Evolutionary conservation across 2,113 vertebrate species (phyloP).

Genomic region (Rutilus rutilus): DNA sequence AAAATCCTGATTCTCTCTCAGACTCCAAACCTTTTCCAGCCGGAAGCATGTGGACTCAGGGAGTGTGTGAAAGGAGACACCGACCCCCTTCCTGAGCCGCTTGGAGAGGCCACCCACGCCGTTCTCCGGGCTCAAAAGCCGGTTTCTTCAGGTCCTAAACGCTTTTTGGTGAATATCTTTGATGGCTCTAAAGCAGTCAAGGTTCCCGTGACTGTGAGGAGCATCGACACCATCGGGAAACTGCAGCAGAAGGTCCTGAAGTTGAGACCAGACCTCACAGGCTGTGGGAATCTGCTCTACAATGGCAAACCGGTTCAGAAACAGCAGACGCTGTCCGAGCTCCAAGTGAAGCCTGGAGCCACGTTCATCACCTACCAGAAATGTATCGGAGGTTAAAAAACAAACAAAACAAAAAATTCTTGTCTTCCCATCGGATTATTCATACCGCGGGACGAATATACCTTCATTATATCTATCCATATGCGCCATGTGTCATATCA

Average conservation of each 20-base stretch:
- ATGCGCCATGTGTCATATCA: not conserved
- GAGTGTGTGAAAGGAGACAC: slow-evolving; percentile 8
- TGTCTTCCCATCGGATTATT: not conserved
- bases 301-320: slow-evolving; percentile 46
- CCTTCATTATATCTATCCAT: not conserved
- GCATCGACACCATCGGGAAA: slow-evolving; percentile 46
- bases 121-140: not conserved
- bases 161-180: not conserved
- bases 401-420: too few relatives aligned
- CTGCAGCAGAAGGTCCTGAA: slow-evolving; percentile 29
- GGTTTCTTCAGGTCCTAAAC: not conserved
- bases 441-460: not conserved
- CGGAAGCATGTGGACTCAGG: not conserved
- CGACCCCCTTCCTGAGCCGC: not conserved
- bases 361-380: slow-evolving; percentile 49
- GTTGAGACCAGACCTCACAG: not conserved
- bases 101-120: not conserved
- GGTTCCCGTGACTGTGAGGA: not conserved
- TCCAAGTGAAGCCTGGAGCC: slow-evolving; percentile 19
- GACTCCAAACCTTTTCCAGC: not conserved
- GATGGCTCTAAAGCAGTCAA: not conserved
- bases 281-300: slow-evolving; percentile 37
- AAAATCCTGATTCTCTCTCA: not conserved
- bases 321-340: slow-evolving; percentile 23
- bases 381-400: slow-evolving; percentile 3